Percentiles rank a stretch among this genome's conserved stretches.
phyloP scores from a whole-genome alignment of 2,113 vertebrate genomes.

The Irena cyanogastra region DNA sequence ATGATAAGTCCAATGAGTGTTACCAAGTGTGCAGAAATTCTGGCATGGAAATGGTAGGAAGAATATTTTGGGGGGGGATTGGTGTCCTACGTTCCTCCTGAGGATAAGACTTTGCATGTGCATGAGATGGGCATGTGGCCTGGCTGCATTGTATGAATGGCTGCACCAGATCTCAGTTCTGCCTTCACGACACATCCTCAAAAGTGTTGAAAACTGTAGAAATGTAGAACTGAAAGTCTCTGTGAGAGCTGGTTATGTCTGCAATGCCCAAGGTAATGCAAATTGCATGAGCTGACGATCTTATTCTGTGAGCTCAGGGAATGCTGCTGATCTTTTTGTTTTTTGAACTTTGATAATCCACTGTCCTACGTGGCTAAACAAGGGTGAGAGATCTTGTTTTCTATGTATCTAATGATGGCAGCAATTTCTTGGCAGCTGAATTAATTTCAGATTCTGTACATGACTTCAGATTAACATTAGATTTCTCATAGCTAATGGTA shows the following conservation, averaged over 20 bases:
- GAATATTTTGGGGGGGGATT: background rate
- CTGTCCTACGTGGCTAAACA: background rate
- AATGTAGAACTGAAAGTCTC: background rate
- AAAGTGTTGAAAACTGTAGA: background rate
- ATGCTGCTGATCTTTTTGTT: background rate
- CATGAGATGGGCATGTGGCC: background rate
- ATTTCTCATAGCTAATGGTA: background rate
- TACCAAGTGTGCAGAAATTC: background rate
- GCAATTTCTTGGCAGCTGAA: background rate
- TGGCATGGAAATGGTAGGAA: background rate
- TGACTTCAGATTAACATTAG: background rate
- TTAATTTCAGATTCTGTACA: background rate
- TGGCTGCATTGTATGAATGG: background rate
- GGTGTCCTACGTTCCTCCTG: accelerated
- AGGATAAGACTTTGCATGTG: background rate
- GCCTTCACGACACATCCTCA: background rate
- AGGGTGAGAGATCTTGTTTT: background rate
- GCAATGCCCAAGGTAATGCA: background rate
- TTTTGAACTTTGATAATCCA: background rate
- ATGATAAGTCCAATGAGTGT: background rate
- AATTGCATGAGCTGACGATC: background rate
- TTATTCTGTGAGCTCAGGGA: background rate
- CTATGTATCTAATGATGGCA: background rate
- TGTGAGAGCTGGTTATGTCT: accelerated
- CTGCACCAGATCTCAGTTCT: accelerated